Conservation (phyloP, 2,888 invertebrate species). For the Pyrgus malvae region DNA sequence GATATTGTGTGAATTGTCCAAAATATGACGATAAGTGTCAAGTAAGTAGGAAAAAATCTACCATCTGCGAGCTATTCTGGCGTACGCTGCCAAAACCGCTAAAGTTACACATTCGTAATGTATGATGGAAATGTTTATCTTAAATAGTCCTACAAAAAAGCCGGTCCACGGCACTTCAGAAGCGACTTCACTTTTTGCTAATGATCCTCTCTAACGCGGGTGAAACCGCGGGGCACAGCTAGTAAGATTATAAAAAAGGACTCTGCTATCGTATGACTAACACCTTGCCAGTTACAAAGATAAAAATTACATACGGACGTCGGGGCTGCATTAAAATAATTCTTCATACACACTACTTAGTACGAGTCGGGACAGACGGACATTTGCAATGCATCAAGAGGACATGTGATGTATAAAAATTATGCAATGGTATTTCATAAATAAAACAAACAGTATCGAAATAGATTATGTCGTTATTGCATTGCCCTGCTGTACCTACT, state of each 20-base stretch:
- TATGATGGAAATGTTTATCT: no score
- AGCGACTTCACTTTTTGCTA: no score
- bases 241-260: background rate
- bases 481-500: background rate
- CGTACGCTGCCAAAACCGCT: no score
- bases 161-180: no score
- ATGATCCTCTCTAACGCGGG: no score
- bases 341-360: conserved; percentile 57
- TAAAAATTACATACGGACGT: conserved; percentile 38
- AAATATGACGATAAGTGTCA: no score
- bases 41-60: no score
- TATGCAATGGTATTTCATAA: conserved; percentile 42
- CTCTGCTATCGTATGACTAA: background rate
- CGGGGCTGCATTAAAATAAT: conserved; percentile 49
- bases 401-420: conserved; percentile 63
- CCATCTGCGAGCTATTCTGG: no score
- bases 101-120: no score
- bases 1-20: no score
- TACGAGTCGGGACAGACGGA: conserved; percentile 63
- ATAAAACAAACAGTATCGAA: conserved; percentile 27
- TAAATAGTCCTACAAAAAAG: no score
- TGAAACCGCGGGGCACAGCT: no score
- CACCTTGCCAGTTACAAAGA: conserved; percentile 18
- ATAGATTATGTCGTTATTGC: background rate
- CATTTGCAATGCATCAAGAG: conserved; percentile 58